A percentile compares a stretch with the other conserved stretches of the same genome.
Evolutionary conservation across 2,888 invertebrate species (phyloP).

Genomic region (Gymnoscelis rufifasciata): DNA sequence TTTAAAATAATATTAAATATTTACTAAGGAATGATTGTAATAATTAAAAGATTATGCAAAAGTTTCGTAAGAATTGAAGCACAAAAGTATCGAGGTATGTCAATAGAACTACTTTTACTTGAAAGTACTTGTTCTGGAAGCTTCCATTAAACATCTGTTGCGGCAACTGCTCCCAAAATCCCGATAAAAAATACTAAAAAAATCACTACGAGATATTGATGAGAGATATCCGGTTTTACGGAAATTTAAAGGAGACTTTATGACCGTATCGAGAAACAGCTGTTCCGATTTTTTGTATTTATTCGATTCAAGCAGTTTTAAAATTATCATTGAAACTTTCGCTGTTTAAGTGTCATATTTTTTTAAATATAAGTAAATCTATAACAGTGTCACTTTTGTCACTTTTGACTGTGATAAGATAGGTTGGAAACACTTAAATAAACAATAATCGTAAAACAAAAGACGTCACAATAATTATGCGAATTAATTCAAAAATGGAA

Average conservation of each 20-base stretch:
- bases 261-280: constrained; percentile 40
- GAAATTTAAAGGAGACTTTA: constrained; percentile 37
- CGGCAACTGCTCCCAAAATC: constrained; percentile 32
- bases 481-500: constrained; percentile 59
- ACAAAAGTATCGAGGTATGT: no score
- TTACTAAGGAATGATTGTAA: no score
- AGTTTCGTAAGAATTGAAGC: no score
- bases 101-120: constrained; percentile 10
- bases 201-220: constrained; percentile 33
- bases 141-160: constrained; percentile 26
- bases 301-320: constrained; percentile 32
- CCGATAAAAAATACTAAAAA: constrained; percentile 34
- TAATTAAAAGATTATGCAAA: no score
- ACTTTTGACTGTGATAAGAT: no score
- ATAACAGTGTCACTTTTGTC: no score
- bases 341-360: not conserved
- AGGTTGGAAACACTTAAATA: no score
- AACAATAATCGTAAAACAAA: not conserved
- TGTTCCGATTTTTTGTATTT: constrained; percentile 41
- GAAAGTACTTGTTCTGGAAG: constrained; percentile 18
- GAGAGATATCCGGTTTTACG: constrained; percentile 40
- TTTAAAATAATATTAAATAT: no score
- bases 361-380: no score
- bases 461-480: constrained; percentile 22
- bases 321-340: constrained; percentile 23